These are phyloP conservation scores for Aspidoscelis tigris DNA, from an alignment of 2,113 vertebrate species.

Conservation along the genomic window DNA sequence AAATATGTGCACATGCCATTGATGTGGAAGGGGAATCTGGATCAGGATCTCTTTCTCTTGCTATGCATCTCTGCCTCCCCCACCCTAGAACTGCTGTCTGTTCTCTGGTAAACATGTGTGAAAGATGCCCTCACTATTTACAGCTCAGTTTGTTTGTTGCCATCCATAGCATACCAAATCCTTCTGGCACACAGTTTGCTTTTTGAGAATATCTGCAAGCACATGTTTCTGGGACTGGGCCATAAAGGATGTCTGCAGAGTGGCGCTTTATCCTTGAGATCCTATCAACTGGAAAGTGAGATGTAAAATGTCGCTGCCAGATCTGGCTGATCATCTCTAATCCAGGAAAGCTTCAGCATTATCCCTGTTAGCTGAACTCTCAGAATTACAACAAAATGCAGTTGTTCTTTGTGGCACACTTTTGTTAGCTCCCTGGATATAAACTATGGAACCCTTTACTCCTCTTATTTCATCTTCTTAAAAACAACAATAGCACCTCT, in stretches of 20 bases:
- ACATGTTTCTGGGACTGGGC: background rate
- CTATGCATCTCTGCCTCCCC: background rate
- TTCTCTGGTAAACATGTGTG: background rate
- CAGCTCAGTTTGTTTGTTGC: background rate
- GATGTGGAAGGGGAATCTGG: background rate
- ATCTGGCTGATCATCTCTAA: background rate
- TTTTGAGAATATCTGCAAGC: background rate
- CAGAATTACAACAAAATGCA: background rate
- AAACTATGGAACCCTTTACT: background rate
- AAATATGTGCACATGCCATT: background rate
- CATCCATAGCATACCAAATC: background rate
- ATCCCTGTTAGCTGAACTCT: background rate
- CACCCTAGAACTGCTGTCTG: background rate
- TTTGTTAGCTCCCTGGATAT: background rate
- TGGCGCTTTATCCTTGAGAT: background rate
- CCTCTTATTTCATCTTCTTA: background rate
- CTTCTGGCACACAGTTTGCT: background rate
- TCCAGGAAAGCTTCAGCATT: background rate
- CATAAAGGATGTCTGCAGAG: background rate
- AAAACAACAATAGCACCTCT: background rate
- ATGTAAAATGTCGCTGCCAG: background rate
- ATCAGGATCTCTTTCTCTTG: background rate
- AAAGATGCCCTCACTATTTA: too few relatives aligned
- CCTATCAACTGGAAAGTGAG: conserved; percentile 1
- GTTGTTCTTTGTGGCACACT: background rate